Base-by-base conservation (phyloP, 1,140 invertebrate genomes). In the Temnothorax nylanderi region DNA sequence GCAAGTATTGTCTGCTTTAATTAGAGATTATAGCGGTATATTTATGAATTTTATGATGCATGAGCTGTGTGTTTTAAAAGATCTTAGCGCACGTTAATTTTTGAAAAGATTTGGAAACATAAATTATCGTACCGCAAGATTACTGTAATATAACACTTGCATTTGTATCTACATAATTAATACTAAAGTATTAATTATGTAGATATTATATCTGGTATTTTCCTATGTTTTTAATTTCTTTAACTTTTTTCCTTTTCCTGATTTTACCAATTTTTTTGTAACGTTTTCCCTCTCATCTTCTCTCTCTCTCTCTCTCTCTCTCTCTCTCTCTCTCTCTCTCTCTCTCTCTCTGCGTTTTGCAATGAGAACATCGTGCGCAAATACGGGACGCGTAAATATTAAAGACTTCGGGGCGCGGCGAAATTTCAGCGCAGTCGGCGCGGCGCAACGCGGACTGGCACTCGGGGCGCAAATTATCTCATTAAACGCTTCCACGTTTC, bases 401-500 rank as follows among this genome's bases (percentile, higher is more conserved):
- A 69, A 75, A 74, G 86, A 89, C 62, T 85, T 54, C 58, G 49
- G 71, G 72, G 49, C 49, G 62, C 74, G 74, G 74, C 8, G 49
- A 85, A 85, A 78, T 65, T 76, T 77, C 72, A 85, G 74, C 58
- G 47, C 74, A 41, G 58, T 65, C 74, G 58, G 16, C 60, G 56
- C 74, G 58, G n/a, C 60, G 56, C 69, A 75, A 49, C 47, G 51
- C 56, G 13, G 49, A 81, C 65, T 81, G 65, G 65, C 65, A 82
- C 80, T 82, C 80, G 67, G 67, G 80, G 80, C 80, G 80, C 80
- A 74, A 84, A 84, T 84, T 84, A 84, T 84, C 80, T 84, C 80
- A 84, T 84, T 84, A 84, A 84, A 74, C 80, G 80, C 80, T 84
- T 74, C 80, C 80, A 44, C 80, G 80, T 84, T 84, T 84, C 80